Base-by-base conservation (phyloP, 30 jellyfish, hydroid and myxozoan species). In the Pelagia noctiluca region DNA sequence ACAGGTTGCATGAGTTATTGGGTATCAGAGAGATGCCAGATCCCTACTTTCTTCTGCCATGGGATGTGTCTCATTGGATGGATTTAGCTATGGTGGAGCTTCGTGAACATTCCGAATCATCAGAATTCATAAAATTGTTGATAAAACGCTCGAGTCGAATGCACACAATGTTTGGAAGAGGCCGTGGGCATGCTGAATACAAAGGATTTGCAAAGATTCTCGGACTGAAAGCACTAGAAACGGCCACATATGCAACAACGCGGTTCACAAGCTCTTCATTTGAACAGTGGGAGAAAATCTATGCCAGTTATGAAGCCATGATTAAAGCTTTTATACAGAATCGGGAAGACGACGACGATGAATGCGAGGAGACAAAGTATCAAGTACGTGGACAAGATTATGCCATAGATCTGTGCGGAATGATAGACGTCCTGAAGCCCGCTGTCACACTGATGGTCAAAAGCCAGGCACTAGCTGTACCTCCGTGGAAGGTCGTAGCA, bases 381-480 rank as follows among this genome's bases (percentile, higher is more conserved):
- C 72, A 57, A 24, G 72, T 57, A 24, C 79, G 79, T 32, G 79
- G 79, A 18, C 79, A 66, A 66, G 79, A 66, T 66, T 66, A 24
- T 66, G 79, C 79, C 63, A 32, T 66, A 8, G 79, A 66, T 32
- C 60, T 66, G 25, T 66, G 79, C 29, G 79, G 79, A 23, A 32
- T 32, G 23, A 32, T 32, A 18, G 67, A 66, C 63, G 22, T 66
- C 13, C 7, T 66, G 63, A 66, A 32, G 34, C 79, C 79, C 13
- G 63, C 18, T 18, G 79, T 66, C 22, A 24, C 63, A 23, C 60
- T 66, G 66, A 66, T 66, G 79, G 66, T 66, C 28, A 26, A 32
- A 26, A 11, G 61, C 22, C 79, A 66, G 29, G 79, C 79, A 3
- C 48, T 66, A 3, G 22, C 13, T 28, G 7, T 66, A 32, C 79